Base-by-base conservation (phyloP, 2,797 vertebrate species). In the Gadopsis bispinosus region DNA sequence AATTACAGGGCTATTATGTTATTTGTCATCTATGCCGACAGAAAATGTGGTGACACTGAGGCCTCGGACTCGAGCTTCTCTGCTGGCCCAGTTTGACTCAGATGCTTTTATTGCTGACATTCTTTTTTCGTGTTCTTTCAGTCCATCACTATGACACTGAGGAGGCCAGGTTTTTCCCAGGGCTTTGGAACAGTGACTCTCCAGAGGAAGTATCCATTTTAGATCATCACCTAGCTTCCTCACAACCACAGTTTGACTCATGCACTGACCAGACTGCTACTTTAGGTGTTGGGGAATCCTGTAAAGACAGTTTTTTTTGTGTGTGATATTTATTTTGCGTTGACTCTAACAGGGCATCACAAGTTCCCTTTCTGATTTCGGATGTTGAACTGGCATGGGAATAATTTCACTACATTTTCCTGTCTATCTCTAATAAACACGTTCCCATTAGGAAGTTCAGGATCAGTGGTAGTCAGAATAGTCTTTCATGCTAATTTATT, bases 211-310 rank as follows among this genome's bases (percentile, higher is more conserved):
- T 55, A 16, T 77, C 29, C 11, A 43, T 79, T 70, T 77, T 5
- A 47, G 37, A 37, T 37, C 2, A 37, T 37, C 35, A 37, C 35
- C 26, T 12, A 37, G 5, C 7, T 58, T 74, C 69, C 41, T 61
- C 22, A 37, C 20, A 41, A 39, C 66, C 47, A 53, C 64, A 59
- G 55, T 1, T 72, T 73, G 72, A 79, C 50, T 75, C 53, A 39
- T 12, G 20, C 20, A 3, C 31, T 48, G n/a, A 56, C 64, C 31
- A 20, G 9, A 51, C 59, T 4, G 12, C 43, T 51, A 14, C 31
- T 60, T 56, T 4, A 16, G n/a, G 8, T 9, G 20, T 39, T 0
- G 9, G 33, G 13, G 7, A 61, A 62, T 68, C 35, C 33, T 35
- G 33, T 35, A 35, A 5, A 33, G 6, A 33, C 33, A 6, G 6